These are phyloP conservation scores for Etheostoma cragini DNA, from an alignment of 2,113 vertebrate genomes.

Conservation along the genomic window DNA sequence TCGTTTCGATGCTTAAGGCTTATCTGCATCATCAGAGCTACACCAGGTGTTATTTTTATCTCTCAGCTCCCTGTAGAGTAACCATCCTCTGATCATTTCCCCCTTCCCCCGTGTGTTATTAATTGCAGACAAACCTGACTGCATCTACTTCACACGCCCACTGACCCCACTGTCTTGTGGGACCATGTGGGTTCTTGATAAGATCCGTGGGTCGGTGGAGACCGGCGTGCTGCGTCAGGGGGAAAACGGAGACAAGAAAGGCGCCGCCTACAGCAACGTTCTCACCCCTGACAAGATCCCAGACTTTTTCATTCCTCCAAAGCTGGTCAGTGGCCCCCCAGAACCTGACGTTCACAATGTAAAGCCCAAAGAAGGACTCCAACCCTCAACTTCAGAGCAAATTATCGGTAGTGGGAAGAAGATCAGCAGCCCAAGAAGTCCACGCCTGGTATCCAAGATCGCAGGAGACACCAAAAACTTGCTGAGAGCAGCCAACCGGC, in stretches of 20 bases:
- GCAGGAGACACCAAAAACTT: constrained; percentile 88
- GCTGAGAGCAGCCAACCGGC: constrained; percentile 87
- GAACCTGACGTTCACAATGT: constrained; percentile 82
- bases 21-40: neutral
- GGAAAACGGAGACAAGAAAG: constrained; percentile 83
- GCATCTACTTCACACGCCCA: constrained; percentile 27
- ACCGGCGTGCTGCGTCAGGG: constrained; percentile 81
- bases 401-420: constrained; percentile 82
- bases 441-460: constrained; percentile 86
- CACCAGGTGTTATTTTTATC: constrained; percentile 35
- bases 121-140: constrained; percentile 69
- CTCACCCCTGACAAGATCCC: constrained; percentile 98
- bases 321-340: constrained; percentile 85
- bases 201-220: constrained; percentile 92
- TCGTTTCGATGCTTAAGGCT: neutral
- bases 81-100: constrained; percentile 37
- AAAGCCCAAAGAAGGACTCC: constrained; percentile 78
- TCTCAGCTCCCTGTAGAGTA: constrained; percentile 22
- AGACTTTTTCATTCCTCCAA: constrained; percentile 97
- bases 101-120: constrained; percentile 54
- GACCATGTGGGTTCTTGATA: constrained; percentile 95
- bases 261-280: constrained; percentile 91
- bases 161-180: constrained; percentile 52
- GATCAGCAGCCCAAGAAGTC: constrained; percentile 89
- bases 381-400: constrained; percentile 87